These are phyloP conservation scores for Drosophila macrothrix DNA, from an alignment of 2,888 invertebrate species.

Conservation along the genomic window DNA sequence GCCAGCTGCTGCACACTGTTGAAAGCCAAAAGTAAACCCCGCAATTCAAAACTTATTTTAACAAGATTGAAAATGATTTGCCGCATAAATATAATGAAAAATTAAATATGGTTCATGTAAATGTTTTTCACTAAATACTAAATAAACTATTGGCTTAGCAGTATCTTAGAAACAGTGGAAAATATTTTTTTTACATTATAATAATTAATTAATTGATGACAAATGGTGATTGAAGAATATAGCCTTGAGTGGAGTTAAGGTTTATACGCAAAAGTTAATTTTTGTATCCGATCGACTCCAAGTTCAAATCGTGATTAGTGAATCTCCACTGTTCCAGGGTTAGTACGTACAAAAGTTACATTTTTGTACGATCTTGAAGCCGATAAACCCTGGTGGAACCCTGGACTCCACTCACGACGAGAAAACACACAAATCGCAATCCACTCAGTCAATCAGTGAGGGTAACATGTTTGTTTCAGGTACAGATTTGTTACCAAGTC, in stretches of 20 bases:
- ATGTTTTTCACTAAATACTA: background rate
- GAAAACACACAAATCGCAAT: background rate
- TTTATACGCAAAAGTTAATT: background rate
- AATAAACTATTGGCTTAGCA: background rate
- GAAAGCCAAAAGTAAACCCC: background rate
- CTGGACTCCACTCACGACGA: background rate
- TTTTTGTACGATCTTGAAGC: background rate
- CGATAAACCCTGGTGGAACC: background rate
- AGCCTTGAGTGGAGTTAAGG: background rate
- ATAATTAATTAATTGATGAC: background rate
- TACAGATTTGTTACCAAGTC: background rate
- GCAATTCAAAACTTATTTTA: no score
- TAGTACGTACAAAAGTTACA: background rate
- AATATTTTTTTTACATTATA: background rate
- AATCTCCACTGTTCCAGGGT: background rate
- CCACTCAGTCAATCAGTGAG: background rate
- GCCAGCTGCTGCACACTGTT: conserved; percentile 63
- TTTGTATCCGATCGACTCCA: background rate
- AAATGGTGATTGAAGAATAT: background rate
- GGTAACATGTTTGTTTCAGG: background rate
- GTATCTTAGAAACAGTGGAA: background rate
- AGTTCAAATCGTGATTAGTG: background rate
- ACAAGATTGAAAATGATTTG: background rate
- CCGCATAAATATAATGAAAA: background rate
- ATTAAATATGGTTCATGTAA: background rate